Conservation (phyloP, 1,140 invertebrate species). For the Rhyacophila brunnea region DNA sequence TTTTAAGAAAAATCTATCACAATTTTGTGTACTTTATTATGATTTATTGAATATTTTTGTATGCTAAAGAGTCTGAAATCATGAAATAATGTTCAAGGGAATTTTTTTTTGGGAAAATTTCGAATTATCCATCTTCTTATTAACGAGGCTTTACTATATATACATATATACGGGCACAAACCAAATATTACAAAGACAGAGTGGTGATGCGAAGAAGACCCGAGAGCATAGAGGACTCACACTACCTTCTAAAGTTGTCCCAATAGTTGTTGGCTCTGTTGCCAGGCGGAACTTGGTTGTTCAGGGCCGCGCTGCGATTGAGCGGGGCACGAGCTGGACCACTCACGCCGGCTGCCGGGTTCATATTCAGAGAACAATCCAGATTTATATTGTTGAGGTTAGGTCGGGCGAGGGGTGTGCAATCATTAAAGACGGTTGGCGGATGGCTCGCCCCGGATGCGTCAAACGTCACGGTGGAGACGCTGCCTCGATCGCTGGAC, state of each 20-base stretch:
- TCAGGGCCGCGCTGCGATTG: conserved; percentile 56
- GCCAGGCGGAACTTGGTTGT: conserved; percentile 84
- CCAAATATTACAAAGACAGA: no score
- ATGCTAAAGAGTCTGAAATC: no score
- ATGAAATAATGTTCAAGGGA: no score
- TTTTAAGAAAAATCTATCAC: no score
- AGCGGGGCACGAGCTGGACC: conserved; percentile 11
- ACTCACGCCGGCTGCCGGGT: conserved; percentile 14
- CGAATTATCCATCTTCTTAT: no score
- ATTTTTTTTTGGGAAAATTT: no score
- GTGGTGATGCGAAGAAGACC: no score
- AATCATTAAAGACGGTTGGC: conserved; percentile 23
- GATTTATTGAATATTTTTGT: no score
- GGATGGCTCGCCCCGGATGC: conserved; percentile 16
- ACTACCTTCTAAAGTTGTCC: conserved; percentile 86
- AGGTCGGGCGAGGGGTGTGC: conserved; percentile 12
- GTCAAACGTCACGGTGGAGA: conserved; percentile 11
- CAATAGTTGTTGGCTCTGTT: conserved; percentile 88
- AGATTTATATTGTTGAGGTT: conserved; percentile 30
- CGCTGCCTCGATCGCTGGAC: neutral
- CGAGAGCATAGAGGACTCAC: conserved; percentile 25
- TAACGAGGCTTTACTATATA: no score
- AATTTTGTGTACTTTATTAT: no score
- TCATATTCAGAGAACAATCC: conserved; percentile 18
- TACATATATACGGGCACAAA: no score